Conservation (phyloP, 2,888 invertebrate genomes). For the Pristionchus maxplancki region DNA sequence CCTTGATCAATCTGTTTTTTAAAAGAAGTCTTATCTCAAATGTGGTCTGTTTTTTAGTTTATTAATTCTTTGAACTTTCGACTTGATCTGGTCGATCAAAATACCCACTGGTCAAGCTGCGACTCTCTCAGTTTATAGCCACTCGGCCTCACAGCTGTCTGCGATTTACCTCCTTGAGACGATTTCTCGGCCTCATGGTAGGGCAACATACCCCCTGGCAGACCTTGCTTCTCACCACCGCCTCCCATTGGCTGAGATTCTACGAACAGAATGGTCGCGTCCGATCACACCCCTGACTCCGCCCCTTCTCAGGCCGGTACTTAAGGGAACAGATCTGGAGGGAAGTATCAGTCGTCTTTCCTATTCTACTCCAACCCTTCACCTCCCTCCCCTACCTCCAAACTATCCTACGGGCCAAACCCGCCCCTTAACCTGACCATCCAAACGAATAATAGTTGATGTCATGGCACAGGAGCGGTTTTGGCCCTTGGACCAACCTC, state of each 20-base stretch:
- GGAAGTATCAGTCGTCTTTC: not conserved
- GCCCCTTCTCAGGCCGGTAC: no score
- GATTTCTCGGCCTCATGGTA: no score
- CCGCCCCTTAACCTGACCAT: not conserved
- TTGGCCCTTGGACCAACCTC: not conserved
- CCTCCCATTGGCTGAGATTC: no score
- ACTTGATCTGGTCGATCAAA: no score
- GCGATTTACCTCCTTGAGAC: not conserved
- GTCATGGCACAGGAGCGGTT: not conserved
- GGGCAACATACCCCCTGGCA: not conserved
- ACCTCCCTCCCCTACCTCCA: not conserved
- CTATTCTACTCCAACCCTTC: not conserved
- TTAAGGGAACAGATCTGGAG: no score
- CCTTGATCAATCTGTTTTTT: not conserved
- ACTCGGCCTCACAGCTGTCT: not conserved
- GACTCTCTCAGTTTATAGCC: not conserved
- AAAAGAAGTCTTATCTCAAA: no score
- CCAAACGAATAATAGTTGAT: not conserved
- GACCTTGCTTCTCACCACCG: not conserved
- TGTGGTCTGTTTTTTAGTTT: not conserved
- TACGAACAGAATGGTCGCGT: no score
- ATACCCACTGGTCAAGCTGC: no score
- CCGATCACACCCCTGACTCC: no score
- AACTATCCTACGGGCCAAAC: not conserved
- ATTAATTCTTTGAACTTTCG: no score